These are phyloP conservation scores for Dipodomys stephensi DNA, from an alignment of 2,113 vertebrate species.

Conservation along the genomic window DNA sequence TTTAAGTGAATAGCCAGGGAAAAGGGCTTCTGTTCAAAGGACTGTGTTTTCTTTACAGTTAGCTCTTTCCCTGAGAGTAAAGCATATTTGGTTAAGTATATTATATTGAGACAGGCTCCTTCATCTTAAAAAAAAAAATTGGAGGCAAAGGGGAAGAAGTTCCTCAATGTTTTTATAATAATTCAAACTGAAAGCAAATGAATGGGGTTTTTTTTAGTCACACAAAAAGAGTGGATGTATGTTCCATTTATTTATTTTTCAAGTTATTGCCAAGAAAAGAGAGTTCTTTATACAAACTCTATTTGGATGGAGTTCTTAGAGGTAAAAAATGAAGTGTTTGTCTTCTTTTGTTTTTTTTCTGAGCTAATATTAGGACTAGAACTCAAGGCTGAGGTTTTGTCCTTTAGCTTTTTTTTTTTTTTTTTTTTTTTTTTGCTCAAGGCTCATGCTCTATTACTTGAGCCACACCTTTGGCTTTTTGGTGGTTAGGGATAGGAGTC, in stretches of 20 bases:
- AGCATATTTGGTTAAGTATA: constrained; percentile 73
- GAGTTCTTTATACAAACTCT: constrained; percentile 32
- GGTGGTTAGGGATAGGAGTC: too few species aligned
- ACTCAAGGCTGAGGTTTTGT: too few species aligned
- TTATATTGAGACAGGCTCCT: constrained; percentile 61
- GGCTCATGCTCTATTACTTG: too few species aligned
- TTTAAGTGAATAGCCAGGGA: constrained; percentile 16
- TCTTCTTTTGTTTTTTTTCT: background rate
- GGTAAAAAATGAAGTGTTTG: constrained; percentile 15
- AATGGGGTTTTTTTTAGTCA: constrained; percentile 48
- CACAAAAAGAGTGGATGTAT: constrained; percentile 18
- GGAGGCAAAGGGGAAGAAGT: constrained; percentile 48
- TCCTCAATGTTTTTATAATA: constrained; percentile 68
- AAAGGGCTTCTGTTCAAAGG: constrained; percentile 59
- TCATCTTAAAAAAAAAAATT: constrained; percentile 32
- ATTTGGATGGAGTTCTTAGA: constrained; percentile 4
- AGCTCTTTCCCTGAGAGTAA: constrained; percentile 61
- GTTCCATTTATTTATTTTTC: constrained; percentile 64
- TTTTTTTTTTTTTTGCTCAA: too few species aligned
- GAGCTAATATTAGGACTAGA: too few species aligned
- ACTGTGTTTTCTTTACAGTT: constrained; percentile 54
- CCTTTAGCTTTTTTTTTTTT: too few species aligned
- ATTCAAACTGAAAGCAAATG: constrained; percentile 65
- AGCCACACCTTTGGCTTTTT: too few species aligned
- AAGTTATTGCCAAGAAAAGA: constrained; percentile 49